Evolutionary conservation across 2,797 vertebrate species (phyloP).

Genomic region (Chaetophractus vellerosus): DNA sequence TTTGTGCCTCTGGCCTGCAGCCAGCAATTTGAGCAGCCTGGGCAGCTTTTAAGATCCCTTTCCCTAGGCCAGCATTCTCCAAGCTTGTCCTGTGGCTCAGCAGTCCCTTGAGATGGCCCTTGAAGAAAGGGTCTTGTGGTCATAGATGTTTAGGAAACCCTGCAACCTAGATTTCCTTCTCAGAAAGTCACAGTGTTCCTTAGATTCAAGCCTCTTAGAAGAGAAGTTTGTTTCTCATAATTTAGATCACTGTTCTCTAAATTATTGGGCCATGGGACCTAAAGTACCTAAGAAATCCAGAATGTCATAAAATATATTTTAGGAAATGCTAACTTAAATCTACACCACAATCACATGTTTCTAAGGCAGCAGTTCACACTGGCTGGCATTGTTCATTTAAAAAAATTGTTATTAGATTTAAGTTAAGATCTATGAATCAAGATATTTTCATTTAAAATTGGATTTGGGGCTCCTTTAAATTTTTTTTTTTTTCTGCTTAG

Average conservation of each 20-base stretch:
- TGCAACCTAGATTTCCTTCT: not conserved
- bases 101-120: not conserved
- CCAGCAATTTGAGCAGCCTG: conserved; percentile 4
- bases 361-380: not conserved
- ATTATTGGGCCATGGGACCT: not conserved
- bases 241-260: not conserved
- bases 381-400: not conserved
- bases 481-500: conserved; percentile 26
- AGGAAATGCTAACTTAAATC: not conserved
- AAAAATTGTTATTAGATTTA: not conserved
- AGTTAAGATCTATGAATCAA: not conserved
- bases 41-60: not conserved
- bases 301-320: not conserved
- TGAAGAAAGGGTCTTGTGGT: not conserved
- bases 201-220: not conserved
- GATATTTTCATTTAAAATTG: conserved; percentile 5
- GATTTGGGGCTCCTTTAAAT: not conserved
- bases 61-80: not conserved
- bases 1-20: conserved; percentile 31
- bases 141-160: not conserved
- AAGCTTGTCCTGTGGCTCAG: not conserved
- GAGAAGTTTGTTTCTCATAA: not conserved
- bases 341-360: not conserved
- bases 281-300: not conserved
- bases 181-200: not conserved